Conservation (phyloP, 1,140 invertebrate genomes). For the Magallana ariakensis region DNA sequence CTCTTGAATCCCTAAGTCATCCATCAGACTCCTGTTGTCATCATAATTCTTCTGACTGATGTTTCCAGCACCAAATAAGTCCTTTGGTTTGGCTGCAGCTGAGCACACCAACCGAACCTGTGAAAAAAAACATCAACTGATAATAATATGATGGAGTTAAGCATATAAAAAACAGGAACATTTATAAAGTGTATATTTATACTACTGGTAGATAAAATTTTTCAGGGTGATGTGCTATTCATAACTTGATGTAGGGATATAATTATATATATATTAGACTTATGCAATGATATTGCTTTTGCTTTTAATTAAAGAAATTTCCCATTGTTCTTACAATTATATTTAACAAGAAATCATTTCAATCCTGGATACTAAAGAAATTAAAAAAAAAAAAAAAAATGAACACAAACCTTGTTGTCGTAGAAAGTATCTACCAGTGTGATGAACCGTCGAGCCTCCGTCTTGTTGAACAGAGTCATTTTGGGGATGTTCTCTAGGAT, state of each 20-base stretch:
- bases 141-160: no score
- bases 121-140: conserved; percentile 33
- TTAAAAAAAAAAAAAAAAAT: background rate
- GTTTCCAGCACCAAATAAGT: conserved; percentile 85
- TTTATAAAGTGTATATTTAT: no score
- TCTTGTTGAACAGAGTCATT: conserved; percentile 86
- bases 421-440: conserved; percentile 98
- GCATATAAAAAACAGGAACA: no score
- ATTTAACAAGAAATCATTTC: no score
- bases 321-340: no score
- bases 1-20: conserved; percentile 90
- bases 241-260: no score
- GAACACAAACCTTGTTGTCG: conserved; percentile 88
- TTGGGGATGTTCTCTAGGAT: conserved; percentile 94
- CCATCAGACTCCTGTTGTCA: conserved; percentile 91
- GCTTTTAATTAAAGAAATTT: no score
- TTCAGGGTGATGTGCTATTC: no score
- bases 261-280: no score
- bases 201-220: no score
- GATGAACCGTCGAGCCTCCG: conserved; percentile 95
- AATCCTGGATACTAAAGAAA: no score
- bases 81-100: conserved; percentile 86
- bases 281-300: no score
- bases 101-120: conserved; percentile 89
- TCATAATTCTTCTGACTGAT: conserved; percentile 81